phyloP scores from a whole-genome alignment of 2,797 vertebrate species.

The Tapera naevia region DNA sequence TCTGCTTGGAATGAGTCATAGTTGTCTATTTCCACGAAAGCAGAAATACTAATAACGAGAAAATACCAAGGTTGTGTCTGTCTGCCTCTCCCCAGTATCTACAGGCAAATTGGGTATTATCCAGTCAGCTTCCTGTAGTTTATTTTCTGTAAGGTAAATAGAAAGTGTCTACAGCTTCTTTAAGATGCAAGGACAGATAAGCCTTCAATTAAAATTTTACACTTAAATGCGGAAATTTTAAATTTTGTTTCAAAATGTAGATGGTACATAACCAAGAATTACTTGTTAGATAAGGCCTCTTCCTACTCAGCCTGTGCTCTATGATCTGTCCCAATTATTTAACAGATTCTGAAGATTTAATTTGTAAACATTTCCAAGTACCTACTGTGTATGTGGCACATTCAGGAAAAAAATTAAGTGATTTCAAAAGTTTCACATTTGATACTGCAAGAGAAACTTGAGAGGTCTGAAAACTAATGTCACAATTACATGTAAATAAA shows the following conservation, averaged over 20 bases:
- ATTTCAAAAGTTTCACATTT: not conserved
- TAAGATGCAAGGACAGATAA: not conserved
- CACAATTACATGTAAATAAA: not conserved
- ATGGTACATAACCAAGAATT: not conserved
- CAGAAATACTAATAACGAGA: not conserved
- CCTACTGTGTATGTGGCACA: not conserved
- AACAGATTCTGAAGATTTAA: not conserved
- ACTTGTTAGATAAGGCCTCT: not conserved
- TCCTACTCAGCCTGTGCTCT: not conserved
- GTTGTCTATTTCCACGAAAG: not conserved
- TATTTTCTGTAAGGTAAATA: not conserved
- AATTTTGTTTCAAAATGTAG: not conserved
- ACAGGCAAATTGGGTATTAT: not conserved
- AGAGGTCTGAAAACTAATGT: not conserved
- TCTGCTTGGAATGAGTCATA: not conserved
- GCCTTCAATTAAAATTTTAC: not conserved
- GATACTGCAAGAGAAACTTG: not conserved
- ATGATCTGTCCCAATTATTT: not conserved
- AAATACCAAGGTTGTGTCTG: not conserved
- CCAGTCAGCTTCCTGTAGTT: not conserved
- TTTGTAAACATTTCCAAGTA: not conserved
- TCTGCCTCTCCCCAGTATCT: not conserved
- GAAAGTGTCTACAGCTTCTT: not conserved
- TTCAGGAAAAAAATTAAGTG: not conserved
- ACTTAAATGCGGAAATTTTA: not conserved